A percentile compares a stretch with the other conserved stretches of the same genome.
Evolutionary conservation across 2,797 vertebrate species (phyloP).

Genomic region (Sebastes vulpes): DNA sequence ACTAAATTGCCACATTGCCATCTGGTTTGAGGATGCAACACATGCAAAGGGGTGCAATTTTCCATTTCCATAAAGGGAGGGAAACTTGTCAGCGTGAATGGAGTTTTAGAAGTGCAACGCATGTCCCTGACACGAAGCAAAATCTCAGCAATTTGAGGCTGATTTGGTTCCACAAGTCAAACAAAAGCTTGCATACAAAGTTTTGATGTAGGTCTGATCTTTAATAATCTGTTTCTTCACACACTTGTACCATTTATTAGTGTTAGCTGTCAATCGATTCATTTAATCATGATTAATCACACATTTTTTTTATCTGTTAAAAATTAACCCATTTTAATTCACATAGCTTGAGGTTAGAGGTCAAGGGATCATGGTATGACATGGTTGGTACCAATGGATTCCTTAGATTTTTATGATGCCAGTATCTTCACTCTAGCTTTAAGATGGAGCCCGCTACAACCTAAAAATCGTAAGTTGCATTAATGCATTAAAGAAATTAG

Average conservation of each 20-base stretch:
- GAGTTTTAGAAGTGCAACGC: constrained; percentile 20
- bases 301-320: too few species aligned
- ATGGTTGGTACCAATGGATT: too few species aligned
- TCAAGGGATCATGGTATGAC: too few species aligned
- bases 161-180: constrained; percentile 12
- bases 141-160: constrained; percentile 1
- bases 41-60: constrained; percentile 61
- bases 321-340: too few species aligned
- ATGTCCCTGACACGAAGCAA: constrained; percentile 5
- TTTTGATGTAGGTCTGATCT: constrained; percentile 11
- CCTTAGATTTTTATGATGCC: too few species aligned
- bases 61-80: constrained; percentile 57
- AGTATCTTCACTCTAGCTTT: too few species aligned
- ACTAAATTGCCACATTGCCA: constrained; percentile 74
- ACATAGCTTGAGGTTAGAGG: too few species aligned
- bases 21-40: constrained; percentile 75
- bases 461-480: too few species aligned
- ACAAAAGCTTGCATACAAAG: background rate
- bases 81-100: constrained; percentile 43
- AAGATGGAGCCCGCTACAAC: too few species aligned
- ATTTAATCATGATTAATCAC: too few species aligned
- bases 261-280: background rate
- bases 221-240: background rate
- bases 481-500: too few species aligned
- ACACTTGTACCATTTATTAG: constrained; percentile 3